Evolutionary conservation across 2,113 vertebrate species (phyloP), one percentile per base, ranked within the genome.

Genomic region (Eulacestoma nigropectus): DNA sequence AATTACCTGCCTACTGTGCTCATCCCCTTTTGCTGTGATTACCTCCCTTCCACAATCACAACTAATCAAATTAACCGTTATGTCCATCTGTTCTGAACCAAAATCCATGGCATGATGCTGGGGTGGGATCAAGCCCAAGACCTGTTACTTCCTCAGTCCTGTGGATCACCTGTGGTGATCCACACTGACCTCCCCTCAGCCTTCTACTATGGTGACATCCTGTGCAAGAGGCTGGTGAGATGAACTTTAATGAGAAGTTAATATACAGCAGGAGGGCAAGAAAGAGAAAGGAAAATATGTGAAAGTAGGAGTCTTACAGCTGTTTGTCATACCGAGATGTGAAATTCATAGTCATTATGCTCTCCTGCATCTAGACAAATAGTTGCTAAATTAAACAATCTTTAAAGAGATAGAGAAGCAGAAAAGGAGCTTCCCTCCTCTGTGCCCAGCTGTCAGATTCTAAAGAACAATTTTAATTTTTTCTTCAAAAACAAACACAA

Each of bases 1-100:
- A 80, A 95, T 96, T 88, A 90, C 79, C 83, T 88, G 37, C 93
- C 93, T 67, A 92, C 89, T 9, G 26, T 72, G 69, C 69, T 83
- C 76, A 73, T 44, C 39, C 64, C 35, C 35, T 92, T 95, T 92
- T 59, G 69, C 86, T 89, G 60, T 32, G 74, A 85, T 88, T 82
- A 35, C 80, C 89, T 65, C 88, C 85, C 55, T 53, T 55, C 73
- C 79, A 64, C 19, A 57, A 35, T 85, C 78, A 74, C 46, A 74
- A 13, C 44, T 70, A 88, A 96, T 91, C 87, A 95, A 91, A 94
- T 90, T 77, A 96, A 65, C 1, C 0, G 29, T 17, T 77, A 33
- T 0, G 2, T 93, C 94, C 95, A 94, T 94, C 96, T 96, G 94
- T 42, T 93, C 79, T 39, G 79, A 89, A 74, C 63, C 55, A 57